phyloP scores from a whole-genome alignment of 1,140 invertebrate genomes.

The Latrodectus geometricus region DNA sequence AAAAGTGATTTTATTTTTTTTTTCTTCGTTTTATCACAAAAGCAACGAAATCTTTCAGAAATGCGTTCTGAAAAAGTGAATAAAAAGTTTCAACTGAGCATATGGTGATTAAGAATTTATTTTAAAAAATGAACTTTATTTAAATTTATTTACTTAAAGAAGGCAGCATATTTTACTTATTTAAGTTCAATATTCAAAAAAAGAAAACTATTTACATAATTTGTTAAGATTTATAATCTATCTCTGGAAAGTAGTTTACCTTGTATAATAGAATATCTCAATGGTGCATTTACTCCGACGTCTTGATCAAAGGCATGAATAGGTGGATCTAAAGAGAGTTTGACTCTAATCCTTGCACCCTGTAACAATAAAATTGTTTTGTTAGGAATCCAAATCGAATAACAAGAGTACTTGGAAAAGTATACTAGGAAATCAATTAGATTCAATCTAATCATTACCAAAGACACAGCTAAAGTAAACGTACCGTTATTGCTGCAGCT shows the following conservation, averaged over 20 bases:
- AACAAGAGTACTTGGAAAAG: neutral
- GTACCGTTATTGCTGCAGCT: slow-evolving; percentile 66
- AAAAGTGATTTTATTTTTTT: no score
- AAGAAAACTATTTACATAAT: no score
- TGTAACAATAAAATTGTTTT: slow-evolving; percentile 65
- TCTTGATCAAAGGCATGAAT: slow-evolving; percentile 76
- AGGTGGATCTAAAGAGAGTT: slow-evolving; percentile 77
- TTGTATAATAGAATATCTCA: slow-evolving; percentile 66
- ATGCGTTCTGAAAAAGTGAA: no score
- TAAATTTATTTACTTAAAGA: neutral
- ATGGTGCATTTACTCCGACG: slow-evolving; percentile 66
- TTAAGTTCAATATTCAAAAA: neutral
- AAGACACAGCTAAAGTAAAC: neutral
- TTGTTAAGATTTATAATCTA: no score
- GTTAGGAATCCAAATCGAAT: neutral
- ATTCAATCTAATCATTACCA: neutral
- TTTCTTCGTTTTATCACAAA: no score
- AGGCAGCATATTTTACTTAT: neutral
- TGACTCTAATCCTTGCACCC: slow-evolving; percentile 77
- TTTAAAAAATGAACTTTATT: no score
- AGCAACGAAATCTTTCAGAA: no score
- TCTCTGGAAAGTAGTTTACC: slow-evolving; percentile 59
- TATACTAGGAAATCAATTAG: neutral
- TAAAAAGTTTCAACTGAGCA: no score
- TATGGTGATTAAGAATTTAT: no score